A percentile compares a stretch with the other conserved stretches of the same genome.
phyloP scores from a whole-genome alignment of 2,888 invertebrate species.

The Scaptomyza cyrtandrae region DNA sequence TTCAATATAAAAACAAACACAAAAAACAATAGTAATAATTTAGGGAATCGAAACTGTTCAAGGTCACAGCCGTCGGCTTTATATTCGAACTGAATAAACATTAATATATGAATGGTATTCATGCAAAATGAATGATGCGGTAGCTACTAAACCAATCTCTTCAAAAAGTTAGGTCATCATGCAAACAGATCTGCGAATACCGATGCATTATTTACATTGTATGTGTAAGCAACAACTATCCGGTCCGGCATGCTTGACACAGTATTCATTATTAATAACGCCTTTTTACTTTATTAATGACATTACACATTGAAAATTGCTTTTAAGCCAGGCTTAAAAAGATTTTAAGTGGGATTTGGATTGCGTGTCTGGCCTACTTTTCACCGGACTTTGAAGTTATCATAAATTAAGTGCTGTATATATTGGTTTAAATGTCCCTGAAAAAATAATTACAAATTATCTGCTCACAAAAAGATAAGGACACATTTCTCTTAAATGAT shows the following conservation, averaged over 20 bases:
- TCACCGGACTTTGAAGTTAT: neutral
- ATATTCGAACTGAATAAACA: constrained; percentile 40
- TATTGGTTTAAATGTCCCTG: no score
- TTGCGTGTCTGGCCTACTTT: neutral
- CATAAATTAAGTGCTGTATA: neutral
- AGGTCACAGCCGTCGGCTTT: constrained; percentile 37
- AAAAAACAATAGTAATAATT: constrained; percentile 39
- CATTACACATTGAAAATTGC: constrained; percentile 4
- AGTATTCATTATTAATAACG: constrained; percentile 16
- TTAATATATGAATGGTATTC: constrained; percentile 39
- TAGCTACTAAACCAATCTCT: constrained; percentile 3
- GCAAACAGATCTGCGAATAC: constrained; percentile 1
- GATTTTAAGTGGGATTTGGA: neutral
- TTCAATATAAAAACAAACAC: constrained; percentile 31
- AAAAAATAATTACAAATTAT: no score
- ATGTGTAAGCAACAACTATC: constrained; percentile 2
- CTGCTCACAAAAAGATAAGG: no score
- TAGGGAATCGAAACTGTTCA: constrained; percentile 41
- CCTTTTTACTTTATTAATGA: constrained; percentile 19
- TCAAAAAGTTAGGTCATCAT: constrained; percentile 34
- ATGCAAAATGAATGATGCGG: constrained; percentile 39
- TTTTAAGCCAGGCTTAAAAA: neutral
- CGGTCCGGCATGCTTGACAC: constrained; percentile 3
- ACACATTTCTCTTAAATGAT: no score
- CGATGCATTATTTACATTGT: neutral